These are phyloP conservation scores for Dasypolia templi DNA, from an alignment of 2,888 invertebrate genomes.

Conservation along the genomic window DNA sequence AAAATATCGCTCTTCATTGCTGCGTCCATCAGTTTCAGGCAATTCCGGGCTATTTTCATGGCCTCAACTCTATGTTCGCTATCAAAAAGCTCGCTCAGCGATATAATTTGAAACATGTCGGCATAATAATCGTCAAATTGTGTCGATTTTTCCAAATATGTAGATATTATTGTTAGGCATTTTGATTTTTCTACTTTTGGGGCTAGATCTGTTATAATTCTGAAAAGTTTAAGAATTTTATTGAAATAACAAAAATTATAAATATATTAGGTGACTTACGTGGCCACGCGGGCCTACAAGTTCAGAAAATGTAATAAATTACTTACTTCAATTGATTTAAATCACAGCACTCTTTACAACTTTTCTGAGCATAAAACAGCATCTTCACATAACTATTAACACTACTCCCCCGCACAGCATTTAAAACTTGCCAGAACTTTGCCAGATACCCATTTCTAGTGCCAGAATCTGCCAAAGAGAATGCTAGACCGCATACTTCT, in stretches of 20 bases:
- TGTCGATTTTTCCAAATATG: slow-evolving; percentile 63
- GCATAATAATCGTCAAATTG: slow-evolving; percentile 41
- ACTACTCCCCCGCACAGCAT: slow-evolving; percentile 59
- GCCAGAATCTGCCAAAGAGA: slow-evolving; percentile 43
- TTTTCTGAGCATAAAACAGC: slow-evolving; percentile 72
- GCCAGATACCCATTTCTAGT: slow-evolving; percentile 49
- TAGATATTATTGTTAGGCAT: slow-evolving; percentile 76
- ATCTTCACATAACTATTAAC: slow-evolving; percentile 72
- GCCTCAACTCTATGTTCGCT: slow-evolving; percentile 50
- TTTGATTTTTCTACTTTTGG: slow-evolving; percentile 72
- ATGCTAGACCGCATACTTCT: slow-evolving; percentile 72
- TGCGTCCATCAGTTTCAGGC: slow-evolving; percentile 44
- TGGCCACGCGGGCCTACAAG: too few species aligned
- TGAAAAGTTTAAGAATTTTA: slow-evolving; percentile 17
- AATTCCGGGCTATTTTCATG: slow-evolving; percentile 51
- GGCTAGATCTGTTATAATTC: slow-evolving; percentile 56
- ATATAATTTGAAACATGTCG: slow-evolving; percentile 68
- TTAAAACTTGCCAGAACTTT: slow-evolving; percentile 67
- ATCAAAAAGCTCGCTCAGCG: slow-evolving; percentile 51
- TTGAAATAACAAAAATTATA: not conserved
- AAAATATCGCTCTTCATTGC: slow-evolving; percentile 36
- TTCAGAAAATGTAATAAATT: not conserved
- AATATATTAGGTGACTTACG: too few species aligned
- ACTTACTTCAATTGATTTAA: slow-evolving; percentile 74
- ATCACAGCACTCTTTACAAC: slow-evolving; percentile 71